Percentiles rank a stretch among this genome's conserved stretches.
phyloP scores from a whole-genome alignment of 2,113 vertebrate species.

The Lagopus muta region DNA sequence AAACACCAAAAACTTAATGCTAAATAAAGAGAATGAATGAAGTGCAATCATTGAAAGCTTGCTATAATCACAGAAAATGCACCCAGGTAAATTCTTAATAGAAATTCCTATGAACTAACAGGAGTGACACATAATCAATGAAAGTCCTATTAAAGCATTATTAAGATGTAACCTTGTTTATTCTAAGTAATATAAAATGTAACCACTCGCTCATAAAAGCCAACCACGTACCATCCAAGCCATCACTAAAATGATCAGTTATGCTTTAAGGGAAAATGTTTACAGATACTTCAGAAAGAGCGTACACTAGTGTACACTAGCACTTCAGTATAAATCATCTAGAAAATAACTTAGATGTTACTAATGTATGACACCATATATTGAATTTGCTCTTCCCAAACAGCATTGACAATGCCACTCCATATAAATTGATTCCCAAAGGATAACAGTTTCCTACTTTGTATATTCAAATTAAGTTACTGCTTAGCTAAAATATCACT shows the following conservation, averaged over 20 bases:
- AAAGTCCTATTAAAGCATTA: slow-evolving; percentile 60
- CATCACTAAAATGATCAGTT: slow-evolving; percentile 22
- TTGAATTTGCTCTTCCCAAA: slow-evolving; percentile 36
- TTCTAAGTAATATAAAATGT: slow-evolving; percentile 64
- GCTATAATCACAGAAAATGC: slow-evolving; percentile 52
- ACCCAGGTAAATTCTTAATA: slow-evolving; percentile 43
- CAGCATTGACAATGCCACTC: slow-evolving; percentile 28
- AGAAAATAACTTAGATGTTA: slow-evolving; percentile 22
- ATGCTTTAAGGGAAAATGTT: background rate
- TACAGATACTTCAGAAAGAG: slow-evolving; percentile 5
- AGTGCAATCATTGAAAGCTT: slow-evolving; percentile 16
- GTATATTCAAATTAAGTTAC: slow-evolving; percentile 59
- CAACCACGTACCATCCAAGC: background rate
- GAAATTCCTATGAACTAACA: slow-evolving; percentile 55
- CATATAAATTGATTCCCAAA: slow-evolving; percentile 37
- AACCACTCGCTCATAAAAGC: slow-evolving; percentile 33
- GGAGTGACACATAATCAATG: slow-evolving; percentile 67
- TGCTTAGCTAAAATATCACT: slow-evolving; percentile 35
- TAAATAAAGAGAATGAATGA: background rate
- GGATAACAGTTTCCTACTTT: slow-evolving; percentile 40
- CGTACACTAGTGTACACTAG: background rate
- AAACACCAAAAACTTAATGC: background rate
- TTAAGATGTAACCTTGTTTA: slow-evolving; percentile 68
- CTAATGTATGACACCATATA: slow-evolving; percentile 32
- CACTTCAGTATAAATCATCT: background rate